phyloP scores from a whole-genome alignment of 2,113 vertebrate genomes.

The Catharus fuscescens region DNA sequence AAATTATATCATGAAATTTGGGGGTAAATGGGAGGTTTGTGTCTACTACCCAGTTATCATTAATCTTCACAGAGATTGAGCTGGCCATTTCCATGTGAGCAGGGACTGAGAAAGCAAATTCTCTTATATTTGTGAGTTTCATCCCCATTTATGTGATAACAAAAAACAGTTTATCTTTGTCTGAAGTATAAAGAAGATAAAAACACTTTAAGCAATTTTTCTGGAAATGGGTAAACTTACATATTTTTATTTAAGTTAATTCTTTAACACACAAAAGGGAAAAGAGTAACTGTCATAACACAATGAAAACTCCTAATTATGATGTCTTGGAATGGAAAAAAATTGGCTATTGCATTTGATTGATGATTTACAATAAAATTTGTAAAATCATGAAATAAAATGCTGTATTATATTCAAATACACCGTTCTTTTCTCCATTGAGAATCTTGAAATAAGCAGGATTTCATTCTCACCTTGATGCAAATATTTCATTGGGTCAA shows the following conservation, averaged over 20 bases:
- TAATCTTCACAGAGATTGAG: slow-evolving; percentile 35
- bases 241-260: slow-evolving; percentile 33
- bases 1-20: neutral
- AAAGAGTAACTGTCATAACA: slow-evolving; percentile 15
- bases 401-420: slow-evolving; percentile 42
- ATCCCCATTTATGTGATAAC: slow-evolving; percentile 17
- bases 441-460: neutral
- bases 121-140: slow-evolving; percentile 32
- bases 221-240: neutral
- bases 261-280: neutral
- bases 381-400: slow-evolving; percentile 62
- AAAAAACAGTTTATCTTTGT: neutral
- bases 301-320: neutral
- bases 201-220: slow-evolving; percentile 16
- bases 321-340: slow-evolving; percentile 33
- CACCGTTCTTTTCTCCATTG: slow-evolving; percentile 10
- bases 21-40: slow-evolving; percentile 31
- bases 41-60: slow-evolving; percentile 49
- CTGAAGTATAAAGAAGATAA: neutral
- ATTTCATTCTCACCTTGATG: neutral
- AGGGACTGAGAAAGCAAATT: slow-evolving; percentile 46
- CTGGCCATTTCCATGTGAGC: slow-evolving; percentile 52
- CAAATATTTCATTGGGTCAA: neutral
- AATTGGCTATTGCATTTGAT: slow-evolving; percentile 40
- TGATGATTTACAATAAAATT: slow-evolving; percentile 62